phyloP scores from a whole-genome alignment of 2,113 vertebrate genomes.

The Rafetus swinhoei region DNA sequence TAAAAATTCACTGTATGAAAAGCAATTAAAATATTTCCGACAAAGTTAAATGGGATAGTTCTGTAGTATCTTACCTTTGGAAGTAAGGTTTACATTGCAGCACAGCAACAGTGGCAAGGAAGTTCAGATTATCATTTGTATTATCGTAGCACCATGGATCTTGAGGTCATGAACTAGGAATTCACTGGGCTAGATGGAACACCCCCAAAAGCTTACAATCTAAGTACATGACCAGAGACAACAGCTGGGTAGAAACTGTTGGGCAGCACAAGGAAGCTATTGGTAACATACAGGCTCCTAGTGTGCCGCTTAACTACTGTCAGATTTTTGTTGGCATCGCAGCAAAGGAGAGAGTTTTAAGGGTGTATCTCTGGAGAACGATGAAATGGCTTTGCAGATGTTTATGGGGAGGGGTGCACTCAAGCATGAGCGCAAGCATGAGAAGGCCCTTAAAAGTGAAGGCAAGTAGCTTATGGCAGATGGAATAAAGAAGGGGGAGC shows the following conservation, averaged over 20 bases:
- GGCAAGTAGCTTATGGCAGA: not conserved
- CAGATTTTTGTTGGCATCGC: not conserved
- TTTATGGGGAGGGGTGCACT: not conserved
- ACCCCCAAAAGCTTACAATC: not conserved
- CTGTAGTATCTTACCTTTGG: conserved; percentile 47
- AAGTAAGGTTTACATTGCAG: conserved; percentile 12
- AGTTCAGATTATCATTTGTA: not conserved
- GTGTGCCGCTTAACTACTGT: not conserved
- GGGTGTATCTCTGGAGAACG: not conserved
- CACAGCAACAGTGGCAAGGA: conserved; percentile 6
- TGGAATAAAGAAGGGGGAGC: not conserved
- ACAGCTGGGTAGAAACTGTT: not conserved
- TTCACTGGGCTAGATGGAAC: not conserved
- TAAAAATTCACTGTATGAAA: conserved; percentile 24
- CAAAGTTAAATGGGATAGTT: conserved; percentile 17
- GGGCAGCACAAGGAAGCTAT: not conserved
- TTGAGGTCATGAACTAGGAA: not conserved
- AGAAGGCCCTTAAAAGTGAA: not conserved
- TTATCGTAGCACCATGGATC: too few species aligned
- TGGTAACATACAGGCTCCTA: not conserved
- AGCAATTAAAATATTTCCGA: conserved; percentile 55
- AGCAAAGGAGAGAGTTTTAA: not conserved
- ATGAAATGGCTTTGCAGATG: not conserved
- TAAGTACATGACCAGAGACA: not conserved
- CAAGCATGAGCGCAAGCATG: not conserved